Evolutionary conservation across 2,797 vertebrate genomes (phyloP).

Genomic region (Onychomys leucogaster): DNA sequence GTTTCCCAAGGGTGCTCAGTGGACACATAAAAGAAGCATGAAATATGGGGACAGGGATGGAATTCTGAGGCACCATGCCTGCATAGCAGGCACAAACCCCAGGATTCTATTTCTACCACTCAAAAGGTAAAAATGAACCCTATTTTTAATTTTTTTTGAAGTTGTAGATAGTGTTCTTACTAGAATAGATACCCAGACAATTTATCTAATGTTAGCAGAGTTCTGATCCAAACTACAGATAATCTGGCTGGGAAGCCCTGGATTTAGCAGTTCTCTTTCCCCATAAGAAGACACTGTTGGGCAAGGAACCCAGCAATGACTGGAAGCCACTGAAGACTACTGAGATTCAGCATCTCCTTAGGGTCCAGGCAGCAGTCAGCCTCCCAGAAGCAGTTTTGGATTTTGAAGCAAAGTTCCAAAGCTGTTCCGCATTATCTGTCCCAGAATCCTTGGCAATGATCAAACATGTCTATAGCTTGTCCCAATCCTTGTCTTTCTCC

Average conservation of each 20-base stretch:
- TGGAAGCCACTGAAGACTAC: background rate
- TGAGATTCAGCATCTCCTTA: background rate
- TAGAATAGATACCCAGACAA: background rate
- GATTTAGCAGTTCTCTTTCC: background rate
- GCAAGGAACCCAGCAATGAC: background rate
- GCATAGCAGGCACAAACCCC: background rate
- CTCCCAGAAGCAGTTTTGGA: background rate
- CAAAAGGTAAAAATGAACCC: background rate
- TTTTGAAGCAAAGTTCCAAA: background rate
- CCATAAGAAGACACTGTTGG: background rate
- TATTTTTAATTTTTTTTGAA: background rate
- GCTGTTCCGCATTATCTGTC: accelerated
- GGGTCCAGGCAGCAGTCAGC: background rate
- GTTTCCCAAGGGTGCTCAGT: background rate
- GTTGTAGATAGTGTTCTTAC: background rate
- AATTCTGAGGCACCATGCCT: background rate
- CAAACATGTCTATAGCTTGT: background rate
- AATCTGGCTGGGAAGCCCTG: background rate
- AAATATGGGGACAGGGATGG: background rate
- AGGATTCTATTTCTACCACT: background rate
- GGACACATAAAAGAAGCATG: background rate
- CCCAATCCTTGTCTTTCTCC: too few species aligned
- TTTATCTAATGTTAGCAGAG: background rate
- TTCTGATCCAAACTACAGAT: background rate
- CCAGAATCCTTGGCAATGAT: background rate